A percentile compares a stretch with the other conserved stretches of the same genome.
Conservation (phyloP, 2,888 invertebrate species). For the Adineta ricciae region DNA sequence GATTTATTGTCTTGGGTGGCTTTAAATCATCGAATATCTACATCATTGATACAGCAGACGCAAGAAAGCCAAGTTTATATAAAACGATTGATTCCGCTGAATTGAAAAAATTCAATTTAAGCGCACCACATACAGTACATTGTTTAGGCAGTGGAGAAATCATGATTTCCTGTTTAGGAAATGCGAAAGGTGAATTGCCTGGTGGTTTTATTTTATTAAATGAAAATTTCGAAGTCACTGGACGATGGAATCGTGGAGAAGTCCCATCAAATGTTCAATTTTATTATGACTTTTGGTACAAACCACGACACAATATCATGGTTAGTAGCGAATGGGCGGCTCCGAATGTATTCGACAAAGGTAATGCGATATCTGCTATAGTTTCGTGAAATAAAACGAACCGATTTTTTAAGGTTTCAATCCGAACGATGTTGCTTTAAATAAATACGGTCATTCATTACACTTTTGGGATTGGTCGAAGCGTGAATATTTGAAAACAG, state of each 20-base stretch:
- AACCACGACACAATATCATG: constrained; percentile 81
- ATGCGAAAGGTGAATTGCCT: constrained; percentile 65
- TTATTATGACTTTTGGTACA: constrained; percentile 96
- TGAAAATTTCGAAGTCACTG: constrained; percentile 64
- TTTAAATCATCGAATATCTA: constrained; percentile 73
- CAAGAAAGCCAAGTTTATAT: constrained; percentile 57
- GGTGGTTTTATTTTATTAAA: constrained; percentile 75
- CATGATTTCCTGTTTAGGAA: constrained; percentile 88
- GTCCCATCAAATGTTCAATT: constrained; percentile 43
- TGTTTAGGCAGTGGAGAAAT: constrained; percentile 75
- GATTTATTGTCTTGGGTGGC: constrained; percentile 71
- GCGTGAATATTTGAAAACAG: constrained; percentile 66
- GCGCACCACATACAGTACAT: constrained; percentile 84
- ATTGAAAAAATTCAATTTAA: constrained; percentile 63
- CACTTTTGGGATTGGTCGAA: constrained; percentile 83
- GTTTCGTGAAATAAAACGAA: not conserved
- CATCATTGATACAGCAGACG: constrained; percentile 68
- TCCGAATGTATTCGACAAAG: constrained; percentile 65
- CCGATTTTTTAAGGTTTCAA: constrained; percentile 52
- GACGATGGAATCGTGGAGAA: constrained; percentile 46
- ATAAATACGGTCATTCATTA: constrained; percentile 66
- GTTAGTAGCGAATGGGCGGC: constrained; percentile 83
- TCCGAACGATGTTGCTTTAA: constrained; percentile 52
- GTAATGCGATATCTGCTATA: not conserved
- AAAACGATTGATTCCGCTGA: constrained; percentile 63